phyloP scores from a whole-genome alignment of 1,140 invertebrate genomes.

The Drosophila kohkoa region DNA sequence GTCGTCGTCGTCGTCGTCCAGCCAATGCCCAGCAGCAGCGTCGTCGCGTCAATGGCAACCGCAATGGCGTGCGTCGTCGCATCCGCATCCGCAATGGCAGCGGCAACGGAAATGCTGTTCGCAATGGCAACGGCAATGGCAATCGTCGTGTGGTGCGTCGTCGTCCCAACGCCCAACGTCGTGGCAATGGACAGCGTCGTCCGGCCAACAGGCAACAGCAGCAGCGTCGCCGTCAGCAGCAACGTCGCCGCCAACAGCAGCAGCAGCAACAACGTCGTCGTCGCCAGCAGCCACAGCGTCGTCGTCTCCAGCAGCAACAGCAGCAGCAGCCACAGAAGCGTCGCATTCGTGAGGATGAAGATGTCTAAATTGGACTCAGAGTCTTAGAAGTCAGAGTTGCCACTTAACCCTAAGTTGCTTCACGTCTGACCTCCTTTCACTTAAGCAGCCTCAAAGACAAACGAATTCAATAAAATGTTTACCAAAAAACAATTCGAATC shows the following conservation, averaged over 20 bases:
- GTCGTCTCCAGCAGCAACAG: conserved; percentile 49
- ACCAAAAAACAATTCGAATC: conserved; percentile 25
- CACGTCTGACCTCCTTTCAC: conserved; percentile 1
- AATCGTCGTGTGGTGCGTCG: conserved; percentile 46
- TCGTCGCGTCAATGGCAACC: conserved; percentile 29
- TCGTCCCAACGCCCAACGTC: conserved; percentile 56
- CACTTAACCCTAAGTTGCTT: background rate
- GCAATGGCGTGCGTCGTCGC: conserved; percentile 53
- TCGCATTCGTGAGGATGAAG: conserved; percentile 36
- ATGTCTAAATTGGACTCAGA: conserved; percentile 20
- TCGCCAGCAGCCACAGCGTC: conserved; percentile 52
- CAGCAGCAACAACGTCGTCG: conserved; percentile 25
- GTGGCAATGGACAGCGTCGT: conserved; percentile 38
- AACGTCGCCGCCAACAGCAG: conserved; percentile 43
- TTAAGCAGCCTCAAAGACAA: conserved; percentile 6
- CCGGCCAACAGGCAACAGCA: conserved; percentile 47
- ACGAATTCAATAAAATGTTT: conserved; percentile 52
- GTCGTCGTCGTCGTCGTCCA: conserved; percentile 37
- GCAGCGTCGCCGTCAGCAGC: conserved; percentile 55
- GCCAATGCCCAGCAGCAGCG: conserved; percentile 15
- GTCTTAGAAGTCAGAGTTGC: background rate
- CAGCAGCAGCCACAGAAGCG: conserved; percentile 33
- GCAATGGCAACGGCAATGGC: conserved; percentile 28
- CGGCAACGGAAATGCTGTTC: conserved; percentile 17
- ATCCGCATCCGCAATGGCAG: conserved; percentile 34